phyloP scores from a whole-genome alignment of 2,888 invertebrate species.

The Mantis religiosa region DNA sequence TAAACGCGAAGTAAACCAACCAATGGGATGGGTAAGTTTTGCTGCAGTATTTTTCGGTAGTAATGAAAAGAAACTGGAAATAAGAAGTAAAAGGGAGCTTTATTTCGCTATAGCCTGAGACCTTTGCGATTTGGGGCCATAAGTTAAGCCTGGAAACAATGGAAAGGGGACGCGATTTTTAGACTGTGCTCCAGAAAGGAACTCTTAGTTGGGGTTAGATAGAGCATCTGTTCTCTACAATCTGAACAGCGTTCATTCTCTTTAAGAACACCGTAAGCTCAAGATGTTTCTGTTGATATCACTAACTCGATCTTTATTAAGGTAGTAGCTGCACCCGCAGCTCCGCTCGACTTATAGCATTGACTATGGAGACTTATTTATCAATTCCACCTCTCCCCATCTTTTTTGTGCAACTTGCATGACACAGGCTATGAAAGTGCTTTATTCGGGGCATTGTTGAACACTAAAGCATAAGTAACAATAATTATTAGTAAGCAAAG shows the following conservation, averaged over 20 bases:
- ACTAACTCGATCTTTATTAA: background rate
- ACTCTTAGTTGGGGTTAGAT: background rate
- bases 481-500: no score
- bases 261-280: background rate
- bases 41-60: background rate
- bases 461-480: no score
- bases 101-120: background rate
- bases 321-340: no score
- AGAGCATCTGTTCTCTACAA: background rate
- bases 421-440: no score
- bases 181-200: background rate
- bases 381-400: no score
- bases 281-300: background rate
- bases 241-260: background rate
- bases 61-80: background rate
- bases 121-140: slow-evolving; percentile 15
- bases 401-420: no score
- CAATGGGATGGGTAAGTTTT: background rate
- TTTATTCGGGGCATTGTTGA: no score
- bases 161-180: background rate
- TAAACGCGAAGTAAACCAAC: background rate
- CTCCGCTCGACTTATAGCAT: no score
- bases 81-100: background rate
- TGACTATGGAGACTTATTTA: no score
- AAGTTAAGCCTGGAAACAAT: slow-evolving; percentile 19